Evolutionary conservation across 2,113 vertebrate genomes (phyloP).

Genomic region (Neogobius melanostomus): DNA sequence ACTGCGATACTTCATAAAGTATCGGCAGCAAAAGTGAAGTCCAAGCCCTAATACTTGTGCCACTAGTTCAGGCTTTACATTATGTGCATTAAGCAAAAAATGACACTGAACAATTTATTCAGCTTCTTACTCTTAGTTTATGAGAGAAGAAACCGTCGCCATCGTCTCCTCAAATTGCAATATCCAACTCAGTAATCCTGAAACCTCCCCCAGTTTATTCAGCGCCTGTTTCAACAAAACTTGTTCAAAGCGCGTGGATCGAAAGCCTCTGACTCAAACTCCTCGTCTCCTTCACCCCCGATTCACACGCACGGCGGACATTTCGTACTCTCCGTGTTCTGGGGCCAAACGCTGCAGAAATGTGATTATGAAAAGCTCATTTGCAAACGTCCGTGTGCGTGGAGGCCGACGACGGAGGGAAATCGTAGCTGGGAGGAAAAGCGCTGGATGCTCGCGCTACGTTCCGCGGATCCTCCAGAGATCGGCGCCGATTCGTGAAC

Average conservation of each 20-base stretch:
- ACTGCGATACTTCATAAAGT: too few species aligned
- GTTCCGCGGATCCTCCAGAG: conserved; percentile 62
- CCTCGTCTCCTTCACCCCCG: neutral
- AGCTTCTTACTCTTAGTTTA: too few species aligned
- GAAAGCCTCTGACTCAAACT: neutral
- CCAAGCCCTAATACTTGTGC: too few species aligned
- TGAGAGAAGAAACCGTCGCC: too few species aligned
- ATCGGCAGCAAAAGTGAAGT: too few species aligned
- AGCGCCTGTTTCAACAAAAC: neutral
- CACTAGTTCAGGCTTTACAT: too few species aligned
- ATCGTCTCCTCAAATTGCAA: too few species aligned
- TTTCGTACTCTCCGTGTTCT: conserved; percentile 50
- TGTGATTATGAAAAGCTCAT: conserved; percentile 63
- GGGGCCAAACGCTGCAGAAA: conserved; percentile 20
- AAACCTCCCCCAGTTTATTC: too few species aligned
- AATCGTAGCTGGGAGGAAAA: conserved; percentile 66
- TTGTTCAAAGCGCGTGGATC: neutral
- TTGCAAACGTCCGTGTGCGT: conserved; percentile 63
- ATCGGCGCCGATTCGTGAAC: conserved; percentile 49
- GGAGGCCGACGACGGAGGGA: conserved; percentile 58
- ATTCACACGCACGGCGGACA: conserved; percentile 12
- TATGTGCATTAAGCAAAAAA: too few species aligned
- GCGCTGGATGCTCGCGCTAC: conserved; percentile 64
- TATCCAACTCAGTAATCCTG: too few species aligned
- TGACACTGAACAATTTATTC: too few species aligned